Evolutionary conservation across 2,797 vertebrate genomes (phyloP).

Genomic region (Enteromius unitaeniatus): DNA sequence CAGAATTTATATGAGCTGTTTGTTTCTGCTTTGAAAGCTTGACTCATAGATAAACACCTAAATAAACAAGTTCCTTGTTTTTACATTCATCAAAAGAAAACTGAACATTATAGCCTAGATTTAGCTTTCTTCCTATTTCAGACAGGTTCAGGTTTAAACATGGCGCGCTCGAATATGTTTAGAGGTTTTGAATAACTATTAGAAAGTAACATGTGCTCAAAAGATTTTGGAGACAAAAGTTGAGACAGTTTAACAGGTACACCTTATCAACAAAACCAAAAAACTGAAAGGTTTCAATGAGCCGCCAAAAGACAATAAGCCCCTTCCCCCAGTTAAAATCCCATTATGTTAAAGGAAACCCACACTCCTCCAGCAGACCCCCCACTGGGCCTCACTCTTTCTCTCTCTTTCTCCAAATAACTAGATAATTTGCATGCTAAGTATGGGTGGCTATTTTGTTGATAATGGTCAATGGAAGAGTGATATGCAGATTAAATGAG

Average conservation of each 20-base stretch:
- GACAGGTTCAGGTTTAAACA: not conserved
- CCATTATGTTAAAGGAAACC: slow-evolving; percentile 64
- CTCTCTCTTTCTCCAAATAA: slow-evolving; percentile 59
- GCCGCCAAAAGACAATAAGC: slow-evolving; percentile 59
- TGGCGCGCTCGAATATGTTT: not conserved
- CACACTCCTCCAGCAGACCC: slow-evolving; percentile 51
- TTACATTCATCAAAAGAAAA: no score
- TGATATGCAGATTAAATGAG: slow-evolving; percentile 66
- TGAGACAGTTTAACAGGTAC: slow-evolving; percentile 49
- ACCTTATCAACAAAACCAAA: slow-evolving; percentile 51
- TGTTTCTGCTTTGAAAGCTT: not conserved
- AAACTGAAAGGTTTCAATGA: slow-evolving; percentile 62
- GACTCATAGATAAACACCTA: not conserved
- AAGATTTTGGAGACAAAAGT: slow-evolving; percentile 16
- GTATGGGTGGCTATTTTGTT: slow-evolving; percentile 64
- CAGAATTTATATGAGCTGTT: not conserved
- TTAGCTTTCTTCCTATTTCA: not conserved
- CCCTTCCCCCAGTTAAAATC: slow-evolving; percentile 56
- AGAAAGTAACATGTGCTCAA: slow-evolving; percentile 10
- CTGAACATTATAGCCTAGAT: not conserved
- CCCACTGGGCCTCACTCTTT: slow-evolving; percentile 49
- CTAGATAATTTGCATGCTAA: slow-evolving; percentile 66
- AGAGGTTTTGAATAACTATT: slow-evolving; percentile 8
- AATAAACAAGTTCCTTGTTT: no score
- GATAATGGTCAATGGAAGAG: slow-evolving; percentile 58